These are phyloP conservation scores for Drosophila colorata DNA, from an alignment of 2,888 invertebrate species.

Conservation along the genomic window DNA sequence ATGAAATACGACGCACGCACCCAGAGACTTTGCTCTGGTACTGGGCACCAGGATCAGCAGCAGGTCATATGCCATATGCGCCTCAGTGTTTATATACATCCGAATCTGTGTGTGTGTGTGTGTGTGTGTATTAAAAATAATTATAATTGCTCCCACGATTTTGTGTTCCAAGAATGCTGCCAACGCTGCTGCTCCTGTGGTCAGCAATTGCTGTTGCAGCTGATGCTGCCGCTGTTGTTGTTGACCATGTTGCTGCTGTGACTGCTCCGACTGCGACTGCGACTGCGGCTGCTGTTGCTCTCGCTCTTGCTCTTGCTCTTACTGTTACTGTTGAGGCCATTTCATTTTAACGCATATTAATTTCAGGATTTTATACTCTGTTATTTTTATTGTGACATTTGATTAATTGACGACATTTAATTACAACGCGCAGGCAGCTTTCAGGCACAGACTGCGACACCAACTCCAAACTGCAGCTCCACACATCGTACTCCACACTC, in stretches of 20 bases:
- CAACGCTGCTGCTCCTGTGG: slow-evolving; percentile 53
- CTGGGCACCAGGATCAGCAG: slow-evolving; percentile 35
- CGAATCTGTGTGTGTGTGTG: slow-evolving; percentile 7
- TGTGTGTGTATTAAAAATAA: slow-evolving; percentile 81
- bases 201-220: slow-evolving; percentile 65
- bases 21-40: slow-evolving; percentile 46
- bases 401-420: slow-evolving; percentile 86
- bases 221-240: slow-evolving; percentile 31
- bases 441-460: slow-evolving; percentile 52
- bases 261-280: slow-evolving; percentile 25
- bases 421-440: slow-evolving; percentile 82
- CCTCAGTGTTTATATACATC: slow-evolving; percentile 28
- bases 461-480: slow-evolving; percentile 13
- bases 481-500: background rate
- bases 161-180: slow-evolving; percentile 81
- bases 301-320: slow-evolving; percentile 30
- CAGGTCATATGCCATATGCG: slow-evolving; percentile 66
- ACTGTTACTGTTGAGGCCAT: slow-evolving; percentile 71
- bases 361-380: slow-evolving; percentile 81
- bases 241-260: slow-evolving; percentile 39
- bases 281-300: slow-evolving; percentile 33
- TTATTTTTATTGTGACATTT: slow-evolving; percentile 83
- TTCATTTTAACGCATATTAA: slow-evolving; percentile 82
- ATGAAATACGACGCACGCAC: slow-evolving; percentile 78
- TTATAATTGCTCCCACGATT: slow-evolving; percentile 86